Evolutionary conservation across 2,797 vertebrate species (phyloP).

Genomic region (Rhynchotus rufescens): DNA sequence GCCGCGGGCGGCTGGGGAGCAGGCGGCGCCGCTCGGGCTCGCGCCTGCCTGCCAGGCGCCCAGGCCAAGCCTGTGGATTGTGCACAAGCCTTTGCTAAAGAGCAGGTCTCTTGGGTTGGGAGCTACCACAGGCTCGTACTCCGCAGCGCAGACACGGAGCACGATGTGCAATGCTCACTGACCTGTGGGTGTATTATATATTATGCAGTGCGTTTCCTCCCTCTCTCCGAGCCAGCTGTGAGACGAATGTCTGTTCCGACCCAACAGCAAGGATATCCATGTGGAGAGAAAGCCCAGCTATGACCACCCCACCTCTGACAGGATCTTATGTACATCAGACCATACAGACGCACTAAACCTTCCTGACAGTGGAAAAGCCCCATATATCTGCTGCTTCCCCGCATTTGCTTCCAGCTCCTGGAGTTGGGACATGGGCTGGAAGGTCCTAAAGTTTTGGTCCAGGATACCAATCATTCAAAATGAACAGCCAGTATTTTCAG

Average conservation of each 20-base stretch:
- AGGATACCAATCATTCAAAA: neutral
- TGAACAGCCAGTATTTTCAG: neutral
- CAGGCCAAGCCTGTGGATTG: neutral
- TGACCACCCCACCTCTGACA: fast-evolving
- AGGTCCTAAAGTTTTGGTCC: neutral
- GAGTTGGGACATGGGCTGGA: neutral
- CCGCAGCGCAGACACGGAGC: neutral
- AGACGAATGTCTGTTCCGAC: neutral
- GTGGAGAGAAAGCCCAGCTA: neutral
- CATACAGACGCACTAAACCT: neutral
- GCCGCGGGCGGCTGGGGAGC: neutral
- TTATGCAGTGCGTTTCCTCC: slow-evolving; percentile 3
- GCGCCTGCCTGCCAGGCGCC: neutral
- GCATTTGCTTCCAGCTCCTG: neutral
- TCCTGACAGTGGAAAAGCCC: neutral
- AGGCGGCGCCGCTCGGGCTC: fast-evolving
- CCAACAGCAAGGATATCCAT: neutral
- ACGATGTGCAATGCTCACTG: neutral
- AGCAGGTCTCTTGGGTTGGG: slow-evolving; percentile 21
- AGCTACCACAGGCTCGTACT: neutral
- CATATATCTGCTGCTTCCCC: neutral
- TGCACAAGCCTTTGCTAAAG: slow-evolving; percentile 14
- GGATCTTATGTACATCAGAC: fast-evolving
- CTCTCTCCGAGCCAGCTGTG: neutral
- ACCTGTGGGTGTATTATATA: slow-evolving; percentile 21